Percentiles rank a stretch among this genome's conserved stretches.
Evolutionary conservation across 2,797 vertebrate genomes (phyloP).

Genomic region (Mormyrops attenuatus): DNA sequence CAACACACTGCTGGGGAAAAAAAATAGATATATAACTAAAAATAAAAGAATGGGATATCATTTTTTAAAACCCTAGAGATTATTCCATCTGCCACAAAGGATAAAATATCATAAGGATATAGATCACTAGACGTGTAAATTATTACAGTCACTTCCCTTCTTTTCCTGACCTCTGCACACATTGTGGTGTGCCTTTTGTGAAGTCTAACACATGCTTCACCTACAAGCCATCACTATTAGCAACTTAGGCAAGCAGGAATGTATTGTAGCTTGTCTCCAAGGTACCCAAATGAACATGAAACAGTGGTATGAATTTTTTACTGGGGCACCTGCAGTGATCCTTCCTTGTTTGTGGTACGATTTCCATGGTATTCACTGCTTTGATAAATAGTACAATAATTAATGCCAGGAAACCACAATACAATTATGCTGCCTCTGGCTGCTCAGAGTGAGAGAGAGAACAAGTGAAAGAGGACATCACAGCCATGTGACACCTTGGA

Average conservation of each 20-base stretch:
- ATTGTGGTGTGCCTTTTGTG: not conserved
- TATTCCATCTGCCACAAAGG: not conserved
- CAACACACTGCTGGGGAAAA: not conserved
- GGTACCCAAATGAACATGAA: slow-evolving; percentile 2
- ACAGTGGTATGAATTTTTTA: slow-evolving; percentile 19
- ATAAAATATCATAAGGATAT: not conserved
- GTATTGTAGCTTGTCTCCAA: not conserved
- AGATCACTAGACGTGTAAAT: not conserved
- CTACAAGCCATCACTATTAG: slow-evolving; percentile 9
- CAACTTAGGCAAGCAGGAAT: not conserved
- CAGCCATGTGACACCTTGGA: not conserved
- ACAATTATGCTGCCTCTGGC: slow-evolving; percentile 24
- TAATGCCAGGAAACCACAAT: slow-evolving; percentile 24
- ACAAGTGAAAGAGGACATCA: not conserved
- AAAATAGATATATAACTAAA: not conserved
- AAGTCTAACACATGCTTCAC: not conserved
- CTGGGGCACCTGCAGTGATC: slow-evolving; percentile 25
- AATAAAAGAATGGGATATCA: not conserved
- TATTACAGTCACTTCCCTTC: not conserved
- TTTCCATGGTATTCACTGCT: slow-evolving; percentile 26
- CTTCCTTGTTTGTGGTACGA: slow-evolving; percentile 23
- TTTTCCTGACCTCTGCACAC: not conserved
- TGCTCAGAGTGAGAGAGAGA: slow-evolving; percentile 8
- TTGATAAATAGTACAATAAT: slow-evolving; percentile 36
- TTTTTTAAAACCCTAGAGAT: not conserved